Percentiles rank a stretch among this genome's conserved stretches.
Evolutionary conservation across 2,888 invertebrate species (phyloP).

Genomic region (Agrochola macilenta): DNA sequence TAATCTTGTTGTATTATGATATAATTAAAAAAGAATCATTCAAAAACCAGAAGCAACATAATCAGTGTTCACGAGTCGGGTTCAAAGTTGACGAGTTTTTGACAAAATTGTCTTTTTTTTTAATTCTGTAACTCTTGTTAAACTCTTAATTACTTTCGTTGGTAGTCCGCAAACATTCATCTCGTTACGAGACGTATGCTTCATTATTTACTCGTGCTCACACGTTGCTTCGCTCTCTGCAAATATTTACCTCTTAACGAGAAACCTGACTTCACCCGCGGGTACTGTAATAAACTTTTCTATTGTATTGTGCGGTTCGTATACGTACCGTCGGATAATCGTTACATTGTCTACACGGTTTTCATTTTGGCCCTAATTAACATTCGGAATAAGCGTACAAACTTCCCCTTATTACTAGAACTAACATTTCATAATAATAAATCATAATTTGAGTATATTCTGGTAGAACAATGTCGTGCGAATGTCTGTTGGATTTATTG

Average conservation of each 20-base stretch:
- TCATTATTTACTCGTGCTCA: conserved; percentile 87
- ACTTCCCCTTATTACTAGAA: conserved; percentile 61
- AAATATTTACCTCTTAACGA: conserved; percentile 88
- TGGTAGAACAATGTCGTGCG: conserved; percentile 64
- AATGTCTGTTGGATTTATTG: conserved; percentile 78
- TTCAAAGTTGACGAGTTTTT: conserved; percentile 71
- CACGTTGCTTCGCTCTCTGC: conserved; percentile 81
- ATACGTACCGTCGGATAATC: conserved; percentile 70
- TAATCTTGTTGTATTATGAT: conserved; percentile 8
- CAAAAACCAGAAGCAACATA: conserved; percentile 40
- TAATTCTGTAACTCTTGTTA: conserved; percentile 82
- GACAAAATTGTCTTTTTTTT: conserved; percentile 82
- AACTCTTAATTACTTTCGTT: conserved; percentile 88
- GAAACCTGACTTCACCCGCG: conserved; percentile 86
- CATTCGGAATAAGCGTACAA: conserved; percentile 60
- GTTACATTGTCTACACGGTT: conserved; percentile 66
- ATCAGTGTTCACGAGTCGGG: conserved; percentile 61
- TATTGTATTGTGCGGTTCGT: conserved; percentile 81
- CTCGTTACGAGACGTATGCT: conserved; percentile 85
- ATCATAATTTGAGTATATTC: conserved; percentile 70
- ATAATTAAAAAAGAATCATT: conserved; percentile 31
- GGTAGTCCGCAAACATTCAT: conserved; percentile 88
- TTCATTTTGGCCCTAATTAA: conserved; percentile 77
- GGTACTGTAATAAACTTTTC: conserved; percentile 87
- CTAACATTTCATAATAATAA: conserved; percentile 65